A percentile compares a stretch with the other conserved stretches of the same genome.
These are phyloP conservation scores for Sebastes taczanowskii DNA, from an alignment of 2,797 vertebrate species.

Conservation along the genomic window DNA sequence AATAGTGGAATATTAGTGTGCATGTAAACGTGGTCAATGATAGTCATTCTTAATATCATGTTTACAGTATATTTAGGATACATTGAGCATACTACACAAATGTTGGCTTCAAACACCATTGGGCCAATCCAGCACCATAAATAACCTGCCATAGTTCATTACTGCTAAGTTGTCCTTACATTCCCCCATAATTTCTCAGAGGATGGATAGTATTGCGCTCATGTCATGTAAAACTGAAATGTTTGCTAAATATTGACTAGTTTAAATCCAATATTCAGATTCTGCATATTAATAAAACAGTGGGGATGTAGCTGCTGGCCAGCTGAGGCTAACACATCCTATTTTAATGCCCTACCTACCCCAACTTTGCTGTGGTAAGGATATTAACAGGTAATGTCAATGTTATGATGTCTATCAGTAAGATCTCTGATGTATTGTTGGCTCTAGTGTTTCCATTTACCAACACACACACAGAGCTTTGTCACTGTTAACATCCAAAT, in stretches of 20 bases:
- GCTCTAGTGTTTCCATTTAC: slow-evolving; percentile 5
- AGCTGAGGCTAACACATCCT: slow-evolving; percentile 9
- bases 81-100: neutral
- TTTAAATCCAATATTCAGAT: neutral
- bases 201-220: neutral
- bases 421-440: neutral
- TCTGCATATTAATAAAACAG: neutral
- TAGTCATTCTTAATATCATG: neutral
- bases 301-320: slow-evolving; percentile 20
- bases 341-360: neutral
- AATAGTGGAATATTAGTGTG: too few relatives aligned
- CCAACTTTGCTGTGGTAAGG: slow-evolving; percentile 11
- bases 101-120: neutral
- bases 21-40: neutral
- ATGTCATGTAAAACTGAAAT: slow-evolving; percentile 27
- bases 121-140: neutral
- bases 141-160: neutral
- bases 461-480: slow-evolving; percentile 1
- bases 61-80: neutral
- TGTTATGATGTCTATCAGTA: neutral
- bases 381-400: slow-evolving; percentile 27
- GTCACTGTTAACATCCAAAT: neutral
- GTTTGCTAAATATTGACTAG: neutral
- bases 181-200: neutral
- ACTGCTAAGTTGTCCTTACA: neutral